These are phyloP conservation scores for Entomobrya proxima DNA, from an alignment of 2,888 invertebrate species.

Conservation along the genomic window DNA sequence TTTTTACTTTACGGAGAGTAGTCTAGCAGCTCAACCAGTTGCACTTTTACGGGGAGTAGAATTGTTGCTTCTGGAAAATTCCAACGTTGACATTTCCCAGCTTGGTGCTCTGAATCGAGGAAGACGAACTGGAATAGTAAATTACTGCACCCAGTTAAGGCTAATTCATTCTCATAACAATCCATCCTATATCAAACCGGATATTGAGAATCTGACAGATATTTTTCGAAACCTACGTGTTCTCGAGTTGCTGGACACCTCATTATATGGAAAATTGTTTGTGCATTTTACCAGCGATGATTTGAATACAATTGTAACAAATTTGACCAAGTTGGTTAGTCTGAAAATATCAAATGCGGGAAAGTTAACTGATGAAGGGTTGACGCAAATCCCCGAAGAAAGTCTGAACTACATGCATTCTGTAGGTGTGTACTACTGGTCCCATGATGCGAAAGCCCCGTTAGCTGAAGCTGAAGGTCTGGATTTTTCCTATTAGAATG, in stretches of 20 bases:
- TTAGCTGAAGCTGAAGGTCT: conserved; percentile 17
- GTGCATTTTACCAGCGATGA: conserved; percentile 42
- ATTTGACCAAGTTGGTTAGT: conserved; percentile 27
- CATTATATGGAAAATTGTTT: conserved; percentile 9
- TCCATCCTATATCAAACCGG: conserved; percentile 35
- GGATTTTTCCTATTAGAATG: too few species aligned
- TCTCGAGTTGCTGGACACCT: conserved; percentile 46
- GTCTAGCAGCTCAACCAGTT: conserved; percentile 1
- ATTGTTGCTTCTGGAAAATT: conserved; percentile 7
- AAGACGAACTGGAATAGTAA: not conserved
- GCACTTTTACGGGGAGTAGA: conserved; percentile 15
- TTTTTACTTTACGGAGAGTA: conserved; percentile 25
- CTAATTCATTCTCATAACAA: conserved; percentile 30
- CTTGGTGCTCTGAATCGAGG: not conserved
- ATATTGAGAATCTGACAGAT: not conserved
- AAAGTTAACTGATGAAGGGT: conserved; percentile 25
- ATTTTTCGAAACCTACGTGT: conserved; percentile 20
- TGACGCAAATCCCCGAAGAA: conserved; percentile 18
- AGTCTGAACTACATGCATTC: conserved; percentile 19
- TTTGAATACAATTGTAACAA: conserved; percentile 36
- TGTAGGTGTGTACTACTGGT: conserved; percentile 10
- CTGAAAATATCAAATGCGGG: conserved; percentile 51
- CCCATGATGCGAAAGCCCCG: not conserved
- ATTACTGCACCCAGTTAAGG: conserved; percentile 20
- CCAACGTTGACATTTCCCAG: not conserved